phyloP scores from a whole-genome alignment of 2,113 vertebrate genomes.

The Procavia capensis region DNA sequence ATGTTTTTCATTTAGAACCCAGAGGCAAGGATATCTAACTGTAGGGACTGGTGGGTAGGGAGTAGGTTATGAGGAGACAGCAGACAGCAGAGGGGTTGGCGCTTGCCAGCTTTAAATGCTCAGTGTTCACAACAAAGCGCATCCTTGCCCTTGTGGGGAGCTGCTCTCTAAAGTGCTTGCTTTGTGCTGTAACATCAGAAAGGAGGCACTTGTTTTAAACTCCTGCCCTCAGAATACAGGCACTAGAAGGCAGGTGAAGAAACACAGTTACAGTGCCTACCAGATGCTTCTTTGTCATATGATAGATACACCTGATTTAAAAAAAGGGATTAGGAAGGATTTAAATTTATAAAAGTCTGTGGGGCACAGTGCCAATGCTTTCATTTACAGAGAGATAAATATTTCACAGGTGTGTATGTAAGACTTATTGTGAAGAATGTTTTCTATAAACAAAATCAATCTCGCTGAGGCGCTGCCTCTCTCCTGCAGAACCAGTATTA shows the following conservation, averaged over 20 bases:
- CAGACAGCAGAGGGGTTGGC: not conserved
- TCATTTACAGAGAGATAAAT: not conserved
- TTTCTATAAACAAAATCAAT: slow-evolving; percentile 24
- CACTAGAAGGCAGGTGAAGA: not conserved
- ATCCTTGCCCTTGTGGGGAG: not conserved
- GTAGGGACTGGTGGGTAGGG: not conserved
- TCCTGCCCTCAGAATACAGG: not conserved
- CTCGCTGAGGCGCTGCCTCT: not conserved
- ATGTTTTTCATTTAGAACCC: not conserved
- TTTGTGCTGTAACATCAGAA: not conserved
- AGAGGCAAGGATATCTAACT: not conserved
- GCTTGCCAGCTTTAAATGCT: not conserved
- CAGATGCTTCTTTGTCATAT: not conserved
- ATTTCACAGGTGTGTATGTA: slow-evolving; percentile 11
- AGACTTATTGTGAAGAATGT: not conserved
- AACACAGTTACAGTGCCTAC: not conserved
- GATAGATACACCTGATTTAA: not conserved
- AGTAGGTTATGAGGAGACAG: not conserved
- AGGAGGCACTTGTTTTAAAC: not conserved
- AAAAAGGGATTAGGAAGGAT: slow-evolving; percentile 11
- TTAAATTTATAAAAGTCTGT: not conserved
- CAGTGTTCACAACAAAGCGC: not conserved
- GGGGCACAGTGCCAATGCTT: not conserved
- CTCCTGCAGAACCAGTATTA: not conserved
- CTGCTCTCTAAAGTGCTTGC: not conserved